These are phyloP conservation scores for Tanytarsus gracilentus DNA, from an alignment of 2,888 invertebrate genomes.

Conservation along the genomic window DNA sequence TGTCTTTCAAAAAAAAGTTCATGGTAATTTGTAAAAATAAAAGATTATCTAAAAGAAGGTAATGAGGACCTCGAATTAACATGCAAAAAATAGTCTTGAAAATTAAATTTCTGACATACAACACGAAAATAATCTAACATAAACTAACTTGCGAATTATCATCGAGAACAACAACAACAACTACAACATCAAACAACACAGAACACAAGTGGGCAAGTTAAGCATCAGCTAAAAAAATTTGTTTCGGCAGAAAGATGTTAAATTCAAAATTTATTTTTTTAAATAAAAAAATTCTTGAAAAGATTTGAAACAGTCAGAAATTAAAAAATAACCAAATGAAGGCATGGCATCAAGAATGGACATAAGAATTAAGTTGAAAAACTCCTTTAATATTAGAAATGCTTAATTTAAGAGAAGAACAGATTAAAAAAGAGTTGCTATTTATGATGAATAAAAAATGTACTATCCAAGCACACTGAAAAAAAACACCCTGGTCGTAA, in stretches of 20 bases:
- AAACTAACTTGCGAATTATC: background rate
- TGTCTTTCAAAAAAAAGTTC: background rate
- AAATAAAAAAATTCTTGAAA: constrained; percentile 10
- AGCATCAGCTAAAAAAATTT: background rate
- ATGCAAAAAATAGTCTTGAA: background rate
- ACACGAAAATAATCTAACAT: background rate
- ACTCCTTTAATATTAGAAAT: constrained; percentile 3
- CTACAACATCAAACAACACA: background rate
- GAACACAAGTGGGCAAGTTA: background rate
- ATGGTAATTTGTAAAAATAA: background rate
- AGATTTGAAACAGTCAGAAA: background rate
- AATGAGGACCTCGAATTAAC: constrained; percentile 9
- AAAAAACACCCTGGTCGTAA: background rate
- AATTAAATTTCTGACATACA: constrained; percentile 12
- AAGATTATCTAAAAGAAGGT: background rate
- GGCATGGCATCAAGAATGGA: background rate
- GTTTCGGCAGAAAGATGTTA: background rate
- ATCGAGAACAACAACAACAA: background rate
- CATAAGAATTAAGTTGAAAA: background rate
- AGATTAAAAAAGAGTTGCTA: constrained; percentile 22
- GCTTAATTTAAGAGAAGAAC: background rate
- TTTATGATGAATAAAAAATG: constrained; percentile 16
- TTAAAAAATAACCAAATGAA: background rate
- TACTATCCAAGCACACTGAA: background rate
- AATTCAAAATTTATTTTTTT: constrained; percentile 28